Evolutionary conservation across 1,140 invertebrate species (phyloP), one percentile per base, ranked within the genome.

Genomic region (Drosophila kepulauana): DNA sequence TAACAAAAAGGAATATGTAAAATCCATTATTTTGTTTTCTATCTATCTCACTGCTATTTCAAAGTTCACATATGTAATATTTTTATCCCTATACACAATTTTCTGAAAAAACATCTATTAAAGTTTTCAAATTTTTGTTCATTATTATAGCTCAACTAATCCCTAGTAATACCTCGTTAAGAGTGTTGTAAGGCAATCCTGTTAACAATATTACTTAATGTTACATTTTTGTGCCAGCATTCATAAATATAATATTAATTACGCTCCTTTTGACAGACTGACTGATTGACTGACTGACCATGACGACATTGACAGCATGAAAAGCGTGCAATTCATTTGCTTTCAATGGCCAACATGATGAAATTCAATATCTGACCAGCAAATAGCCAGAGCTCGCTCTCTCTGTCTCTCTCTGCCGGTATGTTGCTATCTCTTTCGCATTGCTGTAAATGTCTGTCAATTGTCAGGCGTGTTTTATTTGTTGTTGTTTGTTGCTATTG

Each of bases 381-480:
- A 20, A 6, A 15, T 38, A 28, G 51, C 16, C 35, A 67, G n/a
- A 38, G 41, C 48, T 5, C 20, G n/a, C 25, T 43, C 62, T 65
- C 33, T 16, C 56, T 59, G 56, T 8, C 1, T 10, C 20, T 41
- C 15, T 41, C n/a, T n/a, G n/a, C n/a, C n/a, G n/a, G n/a, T n/a
- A n/a, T 25, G 20, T 25, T 25, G 20, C 20, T 25, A 25, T 25
- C 59, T 56, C 54, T 62, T 58, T 48, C 59, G 5, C 30, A 59
- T 73, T 43, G 43, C 72, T 72, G 65, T 76, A 59, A 62, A 81
- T 51, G 43, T 77, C 35, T 62, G 74, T 49, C 84, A 80, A 74
- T 87, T 75, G 76, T 76, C 67, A 81, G 71, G 13, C 63, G 48
- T 78, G 75, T 68, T 64, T 79, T 85, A 52, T 78, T 78, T 68